These are phyloP conservation scores for Apogon hyalosoma DNA, from an alignment of 2,797 vertebrate genomes.

Conservation along the genomic window DNA sequence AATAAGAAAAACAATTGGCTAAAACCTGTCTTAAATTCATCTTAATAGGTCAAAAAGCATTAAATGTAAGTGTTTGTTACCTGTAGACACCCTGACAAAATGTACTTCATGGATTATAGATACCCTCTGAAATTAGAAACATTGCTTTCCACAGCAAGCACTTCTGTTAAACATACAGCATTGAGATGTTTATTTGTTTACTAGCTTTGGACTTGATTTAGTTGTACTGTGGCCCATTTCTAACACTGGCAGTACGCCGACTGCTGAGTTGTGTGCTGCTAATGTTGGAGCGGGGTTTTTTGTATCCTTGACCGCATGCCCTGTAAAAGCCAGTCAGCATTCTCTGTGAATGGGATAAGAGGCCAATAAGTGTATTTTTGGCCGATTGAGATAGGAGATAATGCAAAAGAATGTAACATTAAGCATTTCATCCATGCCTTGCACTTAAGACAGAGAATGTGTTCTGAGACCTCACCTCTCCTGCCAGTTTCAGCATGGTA, in stretches of 20 bases:
- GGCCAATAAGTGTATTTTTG: neutral
- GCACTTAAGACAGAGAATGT: conserved; percentile 30
- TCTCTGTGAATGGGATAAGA: conserved; percentile 35
- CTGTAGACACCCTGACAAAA: too few relatives aligned
- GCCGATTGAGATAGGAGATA: conserved; percentile 6
- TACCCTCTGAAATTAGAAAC: conserved; percentile 16
- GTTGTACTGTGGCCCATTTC: conserved; percentile 25
- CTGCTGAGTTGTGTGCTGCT: conserved; percentile 41
- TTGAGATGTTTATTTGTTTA: neutral
- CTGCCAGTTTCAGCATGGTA: conserved; percentile 43
- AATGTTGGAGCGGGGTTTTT: conserved; percentile 38
- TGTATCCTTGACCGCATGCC: conserved; percentile 87
- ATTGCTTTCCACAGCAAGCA: conserved; percentile 50
- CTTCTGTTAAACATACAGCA: conserved; percentile 41
- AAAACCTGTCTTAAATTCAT: too few relatives aligned
- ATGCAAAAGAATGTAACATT: conserved; percentile 12
- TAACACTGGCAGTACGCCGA: conserved; percentile 26
- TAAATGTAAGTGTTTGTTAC: too few relatives aligned
- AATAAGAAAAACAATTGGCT: too few relatives aligned
- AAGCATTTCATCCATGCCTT: conserved; percentile 50
- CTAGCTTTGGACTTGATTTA: conserved; percentile 35
- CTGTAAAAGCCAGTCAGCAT: conserved; percentile 76
- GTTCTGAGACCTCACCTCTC: conserved; percentile 26
- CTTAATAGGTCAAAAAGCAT: too few relatives aligned
- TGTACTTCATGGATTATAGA: neutral